Base-by-base conservation (phyloP, 2,797 vertebrate genomes). In the Ctenopoma multispine region DNA sequence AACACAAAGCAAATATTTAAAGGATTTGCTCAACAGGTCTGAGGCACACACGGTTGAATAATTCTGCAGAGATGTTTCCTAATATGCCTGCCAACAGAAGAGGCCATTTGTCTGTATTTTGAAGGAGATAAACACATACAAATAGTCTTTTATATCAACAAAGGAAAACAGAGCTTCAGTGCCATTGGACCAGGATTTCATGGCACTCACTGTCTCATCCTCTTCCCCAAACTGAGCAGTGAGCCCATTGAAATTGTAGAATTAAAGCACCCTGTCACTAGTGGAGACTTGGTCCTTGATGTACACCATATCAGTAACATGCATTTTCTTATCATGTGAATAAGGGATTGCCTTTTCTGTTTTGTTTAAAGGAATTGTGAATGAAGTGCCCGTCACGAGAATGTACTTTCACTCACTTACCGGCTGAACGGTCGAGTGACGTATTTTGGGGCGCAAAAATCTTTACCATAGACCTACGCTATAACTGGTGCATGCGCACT, bases 151-250 rank as follows among this genome's bases (percentile, higher is more conserved):
- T n/a, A 23, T 46, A 24, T 93, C 92, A 4, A 90, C 91, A 0
- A 55, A 55, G 17, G 87, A 90, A 77, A 93, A 93, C n/a, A 91
- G 77, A 1, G 64, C 87, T 67, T 73, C 84, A 8, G 27, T 69
- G 10, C 74, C 81, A 61, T 91, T 75, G 0, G 90, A 86, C 92
- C 91, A 67, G 51, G 62, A 80, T 17, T 47, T 24, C 17, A 75
- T 53, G 9, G 24, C 1, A 1, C 2, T 57, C 5, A 61, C 50
- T 20, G 20, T 9, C 3, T 1, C 6, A 15, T 56, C 41, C 3
- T 68, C 44, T 4, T 17, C 0, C 1, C 0, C 1, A 18, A 44
- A 44, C 2, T 4, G 1, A 0, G 24, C 2, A 1, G 29, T 7
- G 4, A 31, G 7, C 0, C 14, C 5, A 1, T 0, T 6, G 14